Conservation (phyloP, 2,797 vertebrate species). For the Yasuhikotakia modesta region DNA sequence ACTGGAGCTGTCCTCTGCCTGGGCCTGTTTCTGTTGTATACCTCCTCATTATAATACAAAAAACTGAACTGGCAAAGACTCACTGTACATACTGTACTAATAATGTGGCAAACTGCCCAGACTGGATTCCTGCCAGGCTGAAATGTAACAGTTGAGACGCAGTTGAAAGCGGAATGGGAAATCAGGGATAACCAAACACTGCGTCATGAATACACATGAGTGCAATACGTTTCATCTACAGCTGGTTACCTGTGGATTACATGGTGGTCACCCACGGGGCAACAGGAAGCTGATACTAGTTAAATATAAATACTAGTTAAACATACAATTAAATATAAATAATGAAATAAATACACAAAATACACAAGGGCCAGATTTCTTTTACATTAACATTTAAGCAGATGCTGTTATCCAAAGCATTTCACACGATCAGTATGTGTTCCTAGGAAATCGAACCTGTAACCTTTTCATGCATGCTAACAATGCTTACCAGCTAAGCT, state of each 20-base stretch:
- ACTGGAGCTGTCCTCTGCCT: constrained; percentile 24
- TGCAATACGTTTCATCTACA: constrained; percentile 28
- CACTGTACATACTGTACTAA: constrained; percentile 89
- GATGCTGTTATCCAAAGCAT: neutral
- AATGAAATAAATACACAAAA: no score
- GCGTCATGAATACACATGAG: constrained; percentile 41
- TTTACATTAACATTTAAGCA: neutral
- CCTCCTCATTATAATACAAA: constrained; percentile 54
- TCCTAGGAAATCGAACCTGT: neutral
- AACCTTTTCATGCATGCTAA: neutral
- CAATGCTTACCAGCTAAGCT: neutral
- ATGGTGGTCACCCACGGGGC: constrained; percentile 5
- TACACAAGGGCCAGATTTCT: neutral
- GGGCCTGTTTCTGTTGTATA: constrained; percentile 18
- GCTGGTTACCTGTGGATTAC: constrained; percentile 25
- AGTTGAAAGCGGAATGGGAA: constrained; percentile 62
- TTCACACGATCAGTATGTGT: neutral
- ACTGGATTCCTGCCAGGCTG: constrained; percentile 73
- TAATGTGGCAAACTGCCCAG: constrained; percentile 77
- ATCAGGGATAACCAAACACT: constrained; percentile 40
- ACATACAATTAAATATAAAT: no score
- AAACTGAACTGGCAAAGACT: constrained; percentile 76
- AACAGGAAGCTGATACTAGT: neutral
- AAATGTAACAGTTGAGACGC: constrained; percentile 72
- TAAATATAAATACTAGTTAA: no score